Percentiles rank a stretch among this genome's conserved stretches.
Evolutionary conservation across 2,797 vertebrate genomes (phyloP).

Genomic region (Pangasius macronema): DNA sequence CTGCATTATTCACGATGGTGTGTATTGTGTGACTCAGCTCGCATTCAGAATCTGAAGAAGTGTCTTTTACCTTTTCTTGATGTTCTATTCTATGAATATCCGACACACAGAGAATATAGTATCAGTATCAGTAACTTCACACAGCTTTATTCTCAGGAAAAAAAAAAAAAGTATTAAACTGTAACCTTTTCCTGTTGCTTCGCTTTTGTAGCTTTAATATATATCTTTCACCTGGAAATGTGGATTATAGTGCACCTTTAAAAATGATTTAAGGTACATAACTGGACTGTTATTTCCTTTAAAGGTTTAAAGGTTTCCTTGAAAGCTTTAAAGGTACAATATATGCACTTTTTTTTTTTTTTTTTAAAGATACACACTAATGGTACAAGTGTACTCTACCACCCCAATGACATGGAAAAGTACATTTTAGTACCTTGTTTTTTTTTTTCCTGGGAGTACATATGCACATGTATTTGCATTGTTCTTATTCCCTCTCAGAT

Average conservation of each 20-base stretch:
- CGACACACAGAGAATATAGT: neutral
- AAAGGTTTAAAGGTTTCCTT: no score
- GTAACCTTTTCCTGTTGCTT: neutral
- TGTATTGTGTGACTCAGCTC: neutral
- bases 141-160: neutral
- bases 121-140: neutral
- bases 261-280: neutral
- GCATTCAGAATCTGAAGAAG: neutral
- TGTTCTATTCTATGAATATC: neutral
- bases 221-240: neutral
- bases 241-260: neutral
- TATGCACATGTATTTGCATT: neutral
- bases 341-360: neutral
- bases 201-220: neutral
- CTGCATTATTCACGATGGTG: neutral
- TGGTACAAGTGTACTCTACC: neutral
- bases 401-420: neutral
- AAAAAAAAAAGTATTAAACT: neutral
- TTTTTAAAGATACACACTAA: neutral
- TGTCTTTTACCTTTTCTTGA: neutral
- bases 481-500: neutral
- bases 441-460: neutral
- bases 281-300: neutral
- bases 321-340: neutral
- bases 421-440: neutral